Evolutionary conservation across 2,797 vertebrate genomes (phyloP), one percentile per base, ranked within the genome.

Genomic region (Ptychobarbus kaznakovi): DNA sequence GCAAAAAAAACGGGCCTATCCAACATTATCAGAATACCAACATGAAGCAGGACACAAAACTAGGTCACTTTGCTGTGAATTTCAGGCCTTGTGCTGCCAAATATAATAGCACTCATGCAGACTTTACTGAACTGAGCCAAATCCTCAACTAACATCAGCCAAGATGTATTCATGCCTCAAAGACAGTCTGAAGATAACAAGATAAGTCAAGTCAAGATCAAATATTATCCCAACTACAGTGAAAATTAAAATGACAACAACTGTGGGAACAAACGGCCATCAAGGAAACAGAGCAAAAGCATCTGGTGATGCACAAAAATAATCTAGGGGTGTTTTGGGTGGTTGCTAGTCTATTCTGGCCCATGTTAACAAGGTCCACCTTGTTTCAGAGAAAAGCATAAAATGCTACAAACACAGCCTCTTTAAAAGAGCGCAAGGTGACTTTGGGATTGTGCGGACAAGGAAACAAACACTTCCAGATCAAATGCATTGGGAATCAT

Each of bases 41-140:
- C 22, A 51, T 53, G 69, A 74, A 40, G 32, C 46, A 82, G 65
- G 83, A 84, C 82, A 82, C 49, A 72, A 80, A 87, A 77, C 18
- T 49, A 79, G 86, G 68, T 78, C 83, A 87, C 42, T 84, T 85
- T 80, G 15, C 79, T 44, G 74, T 25, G 74, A 79, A 65, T 61
- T 53, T 85, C 51, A 79, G 81, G 78, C 80, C 65, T 49, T 53
- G 22, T 12, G 6, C 82, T 65, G 75, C 74, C 77, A 82, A 86
- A 88, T 80, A 85, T 28, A 74, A 51, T 16, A 75, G 18, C 42
- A 42, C 86, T 87, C 82, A 79, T 32, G 70, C 25, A 86, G 83
- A 84, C 72, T 66, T 81, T 51, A 86, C 38, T 69, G 68, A 79
- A 79, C 66, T 32, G 15, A 46, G 66, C 25, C 53, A 80, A 85